These are phyloP conservation scores for Limosa lapponica DNA, from an alignment of 2,797 vertebrate species.

Conservation along the genomic window DNA sequence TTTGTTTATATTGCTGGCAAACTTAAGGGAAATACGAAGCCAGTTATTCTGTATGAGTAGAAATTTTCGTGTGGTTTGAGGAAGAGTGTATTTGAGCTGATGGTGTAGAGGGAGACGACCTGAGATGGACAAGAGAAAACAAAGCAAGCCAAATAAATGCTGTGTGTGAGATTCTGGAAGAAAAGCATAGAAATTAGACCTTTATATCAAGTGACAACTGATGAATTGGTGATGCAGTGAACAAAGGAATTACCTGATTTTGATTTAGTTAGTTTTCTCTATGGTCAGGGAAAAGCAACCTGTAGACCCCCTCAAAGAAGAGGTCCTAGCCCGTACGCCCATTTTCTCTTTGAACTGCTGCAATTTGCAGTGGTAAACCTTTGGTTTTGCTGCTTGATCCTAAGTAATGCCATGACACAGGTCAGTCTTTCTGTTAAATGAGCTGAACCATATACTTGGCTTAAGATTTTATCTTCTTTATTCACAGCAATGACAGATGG, in stretches of 20 bases:
- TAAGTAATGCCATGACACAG: background rate
- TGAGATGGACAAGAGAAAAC: background rate
- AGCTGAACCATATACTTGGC: background rate
- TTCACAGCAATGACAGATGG: constrained; percentile 84
- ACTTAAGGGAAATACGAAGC: background rate
- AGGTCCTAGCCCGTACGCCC: background rate
- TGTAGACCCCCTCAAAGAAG: background rate
- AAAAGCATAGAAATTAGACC: background rate
- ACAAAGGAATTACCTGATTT: background rate
- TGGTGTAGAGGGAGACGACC: background rate
- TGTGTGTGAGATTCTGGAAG: background rate
- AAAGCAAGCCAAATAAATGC: background rate
- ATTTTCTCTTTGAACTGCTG: background rate
- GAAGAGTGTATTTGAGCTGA: background rate
- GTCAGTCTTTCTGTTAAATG: background rate
- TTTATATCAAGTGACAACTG: background rate
- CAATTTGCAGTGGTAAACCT: background rate
- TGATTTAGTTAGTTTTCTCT: background rate
- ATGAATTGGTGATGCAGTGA: background rate
- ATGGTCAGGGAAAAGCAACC: background rate
- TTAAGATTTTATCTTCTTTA: background rate
- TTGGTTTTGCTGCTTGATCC: background rate
- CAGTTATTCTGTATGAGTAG: background rate
- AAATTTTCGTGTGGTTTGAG: background rate
- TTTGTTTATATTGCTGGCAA: background rate